Base-by-base conservation (phyloP, 2,888 invertebrate genomes). In the Galerucella nymphaeae region DNA sequence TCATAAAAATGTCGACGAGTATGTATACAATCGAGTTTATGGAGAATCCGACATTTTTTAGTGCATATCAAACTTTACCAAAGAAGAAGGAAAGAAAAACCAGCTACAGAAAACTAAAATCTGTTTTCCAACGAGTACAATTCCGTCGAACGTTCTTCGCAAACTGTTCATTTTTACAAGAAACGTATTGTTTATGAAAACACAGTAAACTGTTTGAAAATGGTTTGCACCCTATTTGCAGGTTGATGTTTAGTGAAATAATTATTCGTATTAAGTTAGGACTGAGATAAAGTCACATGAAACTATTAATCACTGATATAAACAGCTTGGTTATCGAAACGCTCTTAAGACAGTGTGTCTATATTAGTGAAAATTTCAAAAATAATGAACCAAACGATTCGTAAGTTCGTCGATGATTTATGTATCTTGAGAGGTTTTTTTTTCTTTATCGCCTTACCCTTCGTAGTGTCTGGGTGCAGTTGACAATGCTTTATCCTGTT, bases 341-440 rank as follows among this genome's bases (percentile, higher is more conserved):
- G 30, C 30, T 8, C 30, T 38, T 38, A 38, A 38, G 30, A 5
- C 6, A 30, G 30, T 30, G 6, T 30, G 30, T 45, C 45, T 10
- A 53, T 53, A 8, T 18, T 16, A n/a, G 9, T 58, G 14, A 38
- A 30, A 6, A n/a, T 13, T 59, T 23, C 30, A 42, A 48, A 58
- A 45, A 13, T 61, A 13, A 68, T 69, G 55, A 42, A 70, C 70
- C 70, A 70, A 70, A 20, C 48, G 48, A 16, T 42, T 23, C 30
- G 11, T 5, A 57, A 71, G 75, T 82, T 81, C 82, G 81, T 83
- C 82, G 79, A 82, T 84, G 84, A 84, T 84, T 83, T 83, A 83
- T 83, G 80, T 78, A 78, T 78, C 80, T 79, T 73, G 68, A 65
- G 76, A 77, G 76, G 73, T 78, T 82, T 81, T 71, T 78, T 82